Percentiles rank a stretch among this genome's conserved stretches.
phyloP scores from a whole-genome alignment of 2,797 vertebrate genomes.

The Natrix natrix region DNA sequence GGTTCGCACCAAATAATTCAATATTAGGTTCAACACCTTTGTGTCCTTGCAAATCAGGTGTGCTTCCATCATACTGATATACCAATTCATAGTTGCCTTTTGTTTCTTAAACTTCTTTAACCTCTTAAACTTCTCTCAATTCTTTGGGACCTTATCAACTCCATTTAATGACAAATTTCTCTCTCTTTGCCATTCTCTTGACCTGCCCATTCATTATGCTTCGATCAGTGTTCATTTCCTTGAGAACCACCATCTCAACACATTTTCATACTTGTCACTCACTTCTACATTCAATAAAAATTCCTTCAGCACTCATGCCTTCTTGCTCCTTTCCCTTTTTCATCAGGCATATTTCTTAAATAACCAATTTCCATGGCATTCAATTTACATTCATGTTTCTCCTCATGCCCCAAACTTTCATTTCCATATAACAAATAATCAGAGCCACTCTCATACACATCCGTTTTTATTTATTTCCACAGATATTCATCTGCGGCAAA shows the following conservation, averaged over 20 bases:
- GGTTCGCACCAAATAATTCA: not conserved
- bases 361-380: not conserved
- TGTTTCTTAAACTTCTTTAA: not conserved
- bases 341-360: not conserved
- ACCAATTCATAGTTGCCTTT: not conserved
- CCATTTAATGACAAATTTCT: not conserved
- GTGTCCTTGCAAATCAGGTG: not conserved
- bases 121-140: not conserved
- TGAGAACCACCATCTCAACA: not conserved
- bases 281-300: not conserved
- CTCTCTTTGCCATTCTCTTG: not conserved
- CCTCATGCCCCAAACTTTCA: not conserved
- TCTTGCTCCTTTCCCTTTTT: not conserved
- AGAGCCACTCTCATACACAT: not conserved
- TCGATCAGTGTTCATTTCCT: not conserved
- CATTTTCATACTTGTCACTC: not conserved
- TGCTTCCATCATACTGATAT: not conserved
- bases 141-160: not conserved
- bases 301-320: not conserved
- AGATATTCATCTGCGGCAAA: not conserved
- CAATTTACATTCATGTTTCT: not conserved
- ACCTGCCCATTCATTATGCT: not conserved
- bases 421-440: not conserved
- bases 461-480: not conserved
- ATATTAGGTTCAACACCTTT: not conserved